phyloP scores from a whole-genome alignment of 2,888 invertebrate genomes.

The Pyrocoelia pectoralis region DNA sequence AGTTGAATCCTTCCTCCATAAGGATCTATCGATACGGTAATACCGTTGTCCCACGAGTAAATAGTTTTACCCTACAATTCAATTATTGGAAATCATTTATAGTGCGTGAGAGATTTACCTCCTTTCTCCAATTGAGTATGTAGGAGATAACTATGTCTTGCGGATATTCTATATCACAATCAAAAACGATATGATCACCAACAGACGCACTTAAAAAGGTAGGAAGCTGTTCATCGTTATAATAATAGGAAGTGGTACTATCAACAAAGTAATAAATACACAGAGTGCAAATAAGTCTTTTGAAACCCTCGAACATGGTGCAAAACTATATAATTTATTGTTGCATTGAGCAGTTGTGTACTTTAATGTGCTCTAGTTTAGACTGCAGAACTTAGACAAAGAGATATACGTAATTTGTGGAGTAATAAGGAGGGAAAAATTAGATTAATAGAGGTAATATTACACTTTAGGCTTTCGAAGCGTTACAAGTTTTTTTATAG shows the following conservation, averaged over 20 bases:
- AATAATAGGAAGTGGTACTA: constrained; percentile 43
- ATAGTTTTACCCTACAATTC: constrained; percentile 74
- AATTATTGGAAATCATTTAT: not conserved
- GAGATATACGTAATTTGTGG: constrained; percentile 29
- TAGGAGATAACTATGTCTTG: constrained; percentile 86
- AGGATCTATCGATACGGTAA: constrained; percentile 71
- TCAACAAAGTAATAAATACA: constrained; percentile 31
- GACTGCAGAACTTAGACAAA: constrained; percentile 33
- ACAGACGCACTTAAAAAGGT: constrained; percentile 69
- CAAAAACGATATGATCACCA: constrained; percentile 80
- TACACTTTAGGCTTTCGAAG: constrained; percentile 23
- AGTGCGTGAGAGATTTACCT: constrained; percentile 61
- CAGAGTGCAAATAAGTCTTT: constrained; percentile 33
- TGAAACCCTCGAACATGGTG: constrained; percentile 25
- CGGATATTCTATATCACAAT: constrained; percentile 88
- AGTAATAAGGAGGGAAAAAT: constrained; percentile 40
- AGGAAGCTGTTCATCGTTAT: constrained; percentile 54
- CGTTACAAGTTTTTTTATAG: not conserved
- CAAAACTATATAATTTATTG: constrained; percentile 8
- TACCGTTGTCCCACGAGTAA: constrained; percentile 83
- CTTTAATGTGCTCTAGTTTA: constrained; percentile 22
- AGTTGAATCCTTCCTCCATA: constrained; percentile 78
- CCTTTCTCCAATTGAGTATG: constrained; percentile 89
- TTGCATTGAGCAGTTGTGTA: constrained; percentile 12
- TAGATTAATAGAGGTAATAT: constrained; percentile 40